Conservation (phyloP, 2,888 invertebrate species). For the Synanthedon tipuliformis region DNA sequence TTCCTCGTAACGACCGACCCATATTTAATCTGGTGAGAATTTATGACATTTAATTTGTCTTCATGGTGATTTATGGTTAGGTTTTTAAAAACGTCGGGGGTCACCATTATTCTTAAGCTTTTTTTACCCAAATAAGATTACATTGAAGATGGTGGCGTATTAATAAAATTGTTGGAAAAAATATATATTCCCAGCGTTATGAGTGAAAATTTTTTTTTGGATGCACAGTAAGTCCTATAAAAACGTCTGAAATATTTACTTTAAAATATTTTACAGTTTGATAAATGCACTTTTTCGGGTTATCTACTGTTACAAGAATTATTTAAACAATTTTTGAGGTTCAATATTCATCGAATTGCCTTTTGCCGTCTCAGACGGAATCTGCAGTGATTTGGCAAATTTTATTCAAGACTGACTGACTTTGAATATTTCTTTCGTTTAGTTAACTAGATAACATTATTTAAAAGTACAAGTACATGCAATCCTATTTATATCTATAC, state of each 20-base stretch:
- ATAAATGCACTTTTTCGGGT: neutral
- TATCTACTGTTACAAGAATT: neutral
- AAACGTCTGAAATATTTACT: too few species aligned
- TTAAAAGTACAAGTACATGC: too few species aligned
- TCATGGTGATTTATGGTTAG: neutral
- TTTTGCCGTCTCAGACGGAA: constrained; percentile 2
- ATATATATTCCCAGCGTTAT: too few species aligned
- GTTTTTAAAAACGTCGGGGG: neutral
- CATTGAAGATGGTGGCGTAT: too few species aligned
- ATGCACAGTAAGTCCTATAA: too few species aligned
- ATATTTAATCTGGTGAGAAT: neutral
- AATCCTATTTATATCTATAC: too few species aligned
- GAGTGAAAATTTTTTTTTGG: too few species aligned
- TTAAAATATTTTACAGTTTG: too few species aligned
- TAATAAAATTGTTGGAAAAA: too few species aligned
- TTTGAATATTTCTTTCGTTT: constrained; percentile 27
- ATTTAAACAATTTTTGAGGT: neutral
- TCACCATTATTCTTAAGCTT: too few species aligned
- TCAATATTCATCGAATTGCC: neutral
- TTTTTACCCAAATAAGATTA: too few species aligned
- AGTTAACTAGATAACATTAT: neutral
- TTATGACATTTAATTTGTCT: neutral
- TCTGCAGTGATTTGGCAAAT: constrained; percentile 43
- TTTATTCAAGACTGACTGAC: constrained; percentile 22
- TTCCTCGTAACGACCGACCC: neutral